Conservation (phyloP, 2,113 vertebrate species). For the Scortum barcoo region DNA sequence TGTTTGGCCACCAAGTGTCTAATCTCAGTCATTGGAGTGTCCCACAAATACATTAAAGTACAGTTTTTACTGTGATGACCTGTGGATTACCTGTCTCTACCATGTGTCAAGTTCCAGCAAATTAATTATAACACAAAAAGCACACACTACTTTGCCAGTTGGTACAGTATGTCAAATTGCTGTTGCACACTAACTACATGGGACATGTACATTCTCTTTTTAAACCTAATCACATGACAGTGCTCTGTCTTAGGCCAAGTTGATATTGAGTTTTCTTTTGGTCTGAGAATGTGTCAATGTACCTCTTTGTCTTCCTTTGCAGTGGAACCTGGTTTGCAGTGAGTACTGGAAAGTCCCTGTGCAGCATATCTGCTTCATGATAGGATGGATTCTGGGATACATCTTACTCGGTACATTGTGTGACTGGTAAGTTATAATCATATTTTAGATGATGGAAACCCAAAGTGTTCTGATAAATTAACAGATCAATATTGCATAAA, state of each 20-base stretch:
- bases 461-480: background rate
- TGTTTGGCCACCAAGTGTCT: too few species aligned
- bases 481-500: background rate
- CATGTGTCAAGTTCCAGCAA: too few species aligned
- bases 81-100: too few species aligned
- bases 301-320: slow-evolving; percentile 25
- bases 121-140: background rate
- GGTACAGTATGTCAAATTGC: background rate
- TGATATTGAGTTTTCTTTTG: background rate
- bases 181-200: background rate
- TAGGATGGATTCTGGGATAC: slow-evolving; percentile 90
- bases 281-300: background rate
- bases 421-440: slow-evolving; percentile 85
- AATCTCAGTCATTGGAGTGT: too few species aligned
- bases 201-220: background rate
- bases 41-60: too few species aligned
- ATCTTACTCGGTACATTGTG: slow-evolving; percentile 85
- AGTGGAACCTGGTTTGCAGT: slow-evolving; percentile 91
- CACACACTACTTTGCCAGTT: background rate
- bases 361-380: slow-evolving; percentile 88
- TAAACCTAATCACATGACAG: background rate
- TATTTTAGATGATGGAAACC: background rate
- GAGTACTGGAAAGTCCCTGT: slow-evolving; percentile 89
- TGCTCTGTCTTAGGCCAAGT: background rate
- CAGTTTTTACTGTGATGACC: too few species aligned